phyloP scores from a whole-genome alignment of 2,113 vertebrate species.

The Charina bottae region DNA sequence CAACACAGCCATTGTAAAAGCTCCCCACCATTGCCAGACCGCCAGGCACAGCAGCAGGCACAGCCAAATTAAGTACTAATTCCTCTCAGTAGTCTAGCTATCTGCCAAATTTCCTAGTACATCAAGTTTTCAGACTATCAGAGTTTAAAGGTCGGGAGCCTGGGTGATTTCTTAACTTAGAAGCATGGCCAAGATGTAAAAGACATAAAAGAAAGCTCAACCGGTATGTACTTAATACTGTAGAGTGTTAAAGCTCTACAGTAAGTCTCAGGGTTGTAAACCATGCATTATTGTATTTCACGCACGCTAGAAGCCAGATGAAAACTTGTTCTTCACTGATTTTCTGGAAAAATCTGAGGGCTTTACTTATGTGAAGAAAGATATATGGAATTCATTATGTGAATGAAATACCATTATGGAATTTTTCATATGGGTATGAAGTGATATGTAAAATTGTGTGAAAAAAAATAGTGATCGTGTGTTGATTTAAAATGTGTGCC shows the following conservation, averaged over 20 bases:
- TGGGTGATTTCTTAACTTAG: background rate
- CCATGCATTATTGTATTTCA: slow-evolving; percentile 41
- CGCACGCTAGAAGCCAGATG: slow-evolving; percentile 32
- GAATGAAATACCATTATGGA: slow-evolving; percentile 14
- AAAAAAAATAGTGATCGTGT: background rate
- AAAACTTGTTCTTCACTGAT: slow-evolving; percentile 28
- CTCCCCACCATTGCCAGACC: background rate
- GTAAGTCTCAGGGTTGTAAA: background rate
- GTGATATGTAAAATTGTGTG: background rate
- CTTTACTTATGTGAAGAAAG: slow-evolving; percentile 38
- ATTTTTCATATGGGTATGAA: background rate
- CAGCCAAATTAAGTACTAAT: background rate
- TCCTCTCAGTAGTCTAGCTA: background rate
- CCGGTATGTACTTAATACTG: background rate
- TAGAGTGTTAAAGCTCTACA: no score
- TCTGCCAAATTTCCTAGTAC: background rate
- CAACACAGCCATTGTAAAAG: background rate
- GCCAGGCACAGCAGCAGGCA: background rate
- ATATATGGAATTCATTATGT: slow-evolving; percentile 12
- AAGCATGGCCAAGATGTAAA: background rate
- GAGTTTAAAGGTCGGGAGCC: background rate
- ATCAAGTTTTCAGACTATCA: background rate
- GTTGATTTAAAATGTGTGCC: background rate
- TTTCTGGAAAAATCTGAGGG: background rate
- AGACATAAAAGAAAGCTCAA: background rate